phyloP scores from a whole-genome alignment of 2,113 vertebrate species.

The Orthonyx spaldingii region DNA sequence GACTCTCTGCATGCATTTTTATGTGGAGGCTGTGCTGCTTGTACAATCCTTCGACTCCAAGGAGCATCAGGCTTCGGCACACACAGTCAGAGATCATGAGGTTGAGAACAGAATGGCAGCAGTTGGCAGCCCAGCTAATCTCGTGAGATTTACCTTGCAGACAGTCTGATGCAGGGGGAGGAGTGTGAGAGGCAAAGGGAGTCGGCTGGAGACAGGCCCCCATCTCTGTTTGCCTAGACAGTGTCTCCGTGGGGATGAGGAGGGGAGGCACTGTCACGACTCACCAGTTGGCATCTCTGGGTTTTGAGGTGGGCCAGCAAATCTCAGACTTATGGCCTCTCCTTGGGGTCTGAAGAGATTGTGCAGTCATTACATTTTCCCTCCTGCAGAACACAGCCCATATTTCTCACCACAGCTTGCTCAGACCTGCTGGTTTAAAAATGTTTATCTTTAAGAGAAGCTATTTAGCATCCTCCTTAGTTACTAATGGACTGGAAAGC shows the following conservation, averaged over 20 bases:
- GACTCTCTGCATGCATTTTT: neutral
- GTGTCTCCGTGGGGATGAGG: neutral
- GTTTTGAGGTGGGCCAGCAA: neutral
- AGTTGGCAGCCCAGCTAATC: conserved; percentile 1
- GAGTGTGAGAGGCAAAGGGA: neutral
- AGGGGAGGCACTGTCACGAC: neutral
- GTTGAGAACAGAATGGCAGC: neutral
- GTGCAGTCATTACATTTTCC: conserved; percentile 18
- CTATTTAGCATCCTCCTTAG: conserved; percentile 68
- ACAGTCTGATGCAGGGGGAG: neutral
- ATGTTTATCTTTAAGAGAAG: conserved; percentile 66
- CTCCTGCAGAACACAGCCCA: conserved; percentile 29
- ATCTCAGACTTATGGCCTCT: neutral
- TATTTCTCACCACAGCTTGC: conserved; percentile 56
- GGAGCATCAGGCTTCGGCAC: neutral
- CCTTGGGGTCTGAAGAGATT: neutral
- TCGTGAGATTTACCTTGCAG: neutral
- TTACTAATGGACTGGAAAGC: conserved; percentile 69
- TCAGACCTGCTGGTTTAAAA: conserved; percentile 61
- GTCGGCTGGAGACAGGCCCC: neutral
- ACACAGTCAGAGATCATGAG: neutral
- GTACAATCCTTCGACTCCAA: neutral
- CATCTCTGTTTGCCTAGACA: neutral
- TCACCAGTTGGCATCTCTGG: neutral
- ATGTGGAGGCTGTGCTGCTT: neutral